These are phyloP conservation scores for Chloroclystis v-ata DNA, from an alignment of 2,888 invertebrate genomes.

Conservation along the genomic window DNA sequence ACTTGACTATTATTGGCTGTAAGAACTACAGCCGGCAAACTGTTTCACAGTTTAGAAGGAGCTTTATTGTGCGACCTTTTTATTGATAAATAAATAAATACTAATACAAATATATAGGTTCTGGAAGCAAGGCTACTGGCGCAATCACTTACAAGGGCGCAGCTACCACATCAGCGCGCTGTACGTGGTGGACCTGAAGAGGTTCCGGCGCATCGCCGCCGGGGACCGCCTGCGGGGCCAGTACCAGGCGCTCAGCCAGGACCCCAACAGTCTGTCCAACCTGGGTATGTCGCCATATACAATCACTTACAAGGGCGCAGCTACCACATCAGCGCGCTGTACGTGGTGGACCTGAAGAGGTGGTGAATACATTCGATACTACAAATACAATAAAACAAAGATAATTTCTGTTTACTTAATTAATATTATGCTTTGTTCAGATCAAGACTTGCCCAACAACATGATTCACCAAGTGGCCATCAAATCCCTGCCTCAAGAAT, in stretches of 20 bases:
- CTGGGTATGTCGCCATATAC: conserved; percentile 77
- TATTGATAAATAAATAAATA: too few relatives aligned
- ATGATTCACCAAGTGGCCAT: conserved; percentile 99
- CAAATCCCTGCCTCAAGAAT: conserved; percentile 98
- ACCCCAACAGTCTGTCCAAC: conserved; percentile 99
- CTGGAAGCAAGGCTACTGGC: conserved; percentile 99
- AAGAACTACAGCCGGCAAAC: too few relatives aligned
- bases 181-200: conserved; percentile 97
- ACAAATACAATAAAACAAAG: too few relatives aligned
- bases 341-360: conserved; percentile 97
- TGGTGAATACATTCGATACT: too few relatives aligned
- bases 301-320: neutral
- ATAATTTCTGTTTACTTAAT: too few relatives aligned
- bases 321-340: conserved; percentile 94
- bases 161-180: conserved; percentile 97
- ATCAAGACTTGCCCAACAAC: conserved; percentile 98
- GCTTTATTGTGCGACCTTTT: too few relatives aligned
- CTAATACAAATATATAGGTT: too few relatives aligned
- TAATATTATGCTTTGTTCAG: too few relatives aligned
- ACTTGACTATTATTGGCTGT: too few relatives aligned
- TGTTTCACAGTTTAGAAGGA: too few relatives aligned
- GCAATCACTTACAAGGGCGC: conserved; percentile 95
- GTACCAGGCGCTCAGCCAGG: conserved; percentile 99
- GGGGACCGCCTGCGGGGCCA: conserved; percentile 98
- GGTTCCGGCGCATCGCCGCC: conserved; percentile 97